Conservation (phyloP, 2,113 vertebrate species). For the Corydoras maculifer region DNA sequence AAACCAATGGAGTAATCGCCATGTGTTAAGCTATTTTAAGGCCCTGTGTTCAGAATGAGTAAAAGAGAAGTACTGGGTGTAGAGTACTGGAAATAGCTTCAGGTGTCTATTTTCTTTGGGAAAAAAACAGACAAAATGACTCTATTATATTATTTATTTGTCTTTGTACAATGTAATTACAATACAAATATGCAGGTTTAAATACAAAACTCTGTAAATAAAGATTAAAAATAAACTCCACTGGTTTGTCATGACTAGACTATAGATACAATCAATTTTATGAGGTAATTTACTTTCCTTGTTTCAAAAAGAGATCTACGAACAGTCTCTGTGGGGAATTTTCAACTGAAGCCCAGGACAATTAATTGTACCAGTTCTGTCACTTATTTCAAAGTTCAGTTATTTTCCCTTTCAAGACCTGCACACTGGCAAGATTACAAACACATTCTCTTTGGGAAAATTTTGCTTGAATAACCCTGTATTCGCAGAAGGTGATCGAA, state of each 20-base stretch:
- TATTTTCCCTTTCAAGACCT: background rate
- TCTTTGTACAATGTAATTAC: conserved; percentile 79
- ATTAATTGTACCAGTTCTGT: conserved; percentile 15
- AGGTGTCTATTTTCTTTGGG: too few relatives aligned
- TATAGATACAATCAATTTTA: conserved; percentile 75
- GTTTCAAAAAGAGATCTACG: conserved; percentile 57
- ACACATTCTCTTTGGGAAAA: conserved; percentile 18
- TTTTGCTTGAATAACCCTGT: conserved; percentile 34
- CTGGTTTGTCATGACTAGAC: conserved; percentile 69
- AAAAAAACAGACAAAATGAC: conserved; percentile 19
- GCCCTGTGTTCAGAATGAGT: too few relatives aligned
- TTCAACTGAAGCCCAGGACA: conserved; percentile 41
- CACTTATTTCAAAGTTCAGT: background rate
- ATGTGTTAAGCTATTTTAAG: too few relatives aligned
- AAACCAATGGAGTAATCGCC: too few relatives aligned
- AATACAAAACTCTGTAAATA: conserved; percentile 80
- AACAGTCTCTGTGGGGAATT: conserved; percentile 43
- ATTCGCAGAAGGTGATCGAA: conserved; percentile 42
- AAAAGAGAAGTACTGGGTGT: too few relatives aligned
- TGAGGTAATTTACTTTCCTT: conserved; percentile 73
- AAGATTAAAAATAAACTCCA: conserved; percentile 79
- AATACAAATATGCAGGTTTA: conserved; percentile 81
- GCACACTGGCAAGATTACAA: conserved; percentile 17
- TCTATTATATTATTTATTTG: conserved; percentile 78
- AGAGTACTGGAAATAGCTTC: too few relatives aligned